Evolutionary conservation across 1,140 invertebrate species (phyloP).

Genomic region (Marisa cornuarietis): DNA sequence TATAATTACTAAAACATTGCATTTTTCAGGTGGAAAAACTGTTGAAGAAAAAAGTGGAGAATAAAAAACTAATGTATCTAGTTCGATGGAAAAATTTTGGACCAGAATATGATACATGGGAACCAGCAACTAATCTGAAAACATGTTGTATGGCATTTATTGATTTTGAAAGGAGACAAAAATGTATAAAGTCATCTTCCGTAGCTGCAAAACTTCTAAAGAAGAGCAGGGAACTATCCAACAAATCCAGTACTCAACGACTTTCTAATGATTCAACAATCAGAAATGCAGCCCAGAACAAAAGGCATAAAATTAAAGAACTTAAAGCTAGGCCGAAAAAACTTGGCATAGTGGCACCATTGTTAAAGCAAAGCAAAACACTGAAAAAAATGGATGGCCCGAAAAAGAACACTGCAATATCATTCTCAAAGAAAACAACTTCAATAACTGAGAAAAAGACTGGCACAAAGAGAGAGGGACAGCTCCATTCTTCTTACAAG

Average conservation of each 20-base stretch:
- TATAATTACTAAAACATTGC: background rate
- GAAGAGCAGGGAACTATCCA: constrained; percentile 30
- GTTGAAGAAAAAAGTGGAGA: constrained; percentile 32
- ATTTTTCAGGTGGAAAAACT: constrained; percentile 47
- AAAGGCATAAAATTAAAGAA: background rate
- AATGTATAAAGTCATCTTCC: constrained; percentile 19
- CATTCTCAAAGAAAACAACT: constrained; percentile 13
- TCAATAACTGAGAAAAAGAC: constrained; percentile 18
- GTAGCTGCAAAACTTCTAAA: constrained; percentile 36
- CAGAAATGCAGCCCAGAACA: background rate
- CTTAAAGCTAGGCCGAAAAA: background rate
- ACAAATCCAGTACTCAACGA: background rate
- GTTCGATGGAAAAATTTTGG: constrained; percentile 52
- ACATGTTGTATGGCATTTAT: constrained; percentile 38
- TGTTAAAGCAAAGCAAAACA: constrained; percentile 1
- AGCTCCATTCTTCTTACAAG: background rate
- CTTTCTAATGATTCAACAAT: background rate
- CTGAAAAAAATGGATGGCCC: background rate
- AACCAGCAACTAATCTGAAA: constrained; percentile 45
- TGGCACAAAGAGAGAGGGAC: constrained; percentile 17
- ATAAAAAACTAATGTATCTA: constrained; percentile 41
- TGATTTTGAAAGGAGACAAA: constrained; percentile 39
- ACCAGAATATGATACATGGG: constrained; percentile 52
- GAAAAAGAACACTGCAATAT: background rate
- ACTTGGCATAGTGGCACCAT: background rate